phyloP scores from a whole-genome alignment of 2,888 invertebrate species.

The Petrolisthes cinctipes region DNA sequence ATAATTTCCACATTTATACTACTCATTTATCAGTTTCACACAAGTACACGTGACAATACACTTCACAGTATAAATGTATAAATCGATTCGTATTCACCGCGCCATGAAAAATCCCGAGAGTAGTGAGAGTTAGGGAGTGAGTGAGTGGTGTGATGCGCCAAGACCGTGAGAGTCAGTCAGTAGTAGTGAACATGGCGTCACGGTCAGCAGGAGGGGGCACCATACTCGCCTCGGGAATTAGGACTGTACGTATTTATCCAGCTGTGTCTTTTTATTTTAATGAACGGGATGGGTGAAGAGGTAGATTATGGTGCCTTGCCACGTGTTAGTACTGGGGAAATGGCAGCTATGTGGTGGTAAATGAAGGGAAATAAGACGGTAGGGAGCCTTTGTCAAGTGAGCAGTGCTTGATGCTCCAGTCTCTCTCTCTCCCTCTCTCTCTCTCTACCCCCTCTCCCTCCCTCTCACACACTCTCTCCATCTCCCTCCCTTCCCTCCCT shows the following conservation, averaged over 20 bases:
- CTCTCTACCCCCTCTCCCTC: conserved; percentile 6
- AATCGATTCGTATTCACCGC: conserved; percentile 3
- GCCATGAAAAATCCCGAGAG: neutral
- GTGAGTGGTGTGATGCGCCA: neutral
- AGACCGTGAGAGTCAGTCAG: conserved; percentile 37
- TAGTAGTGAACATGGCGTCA: conserved; percentile 60
- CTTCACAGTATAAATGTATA: neutral
- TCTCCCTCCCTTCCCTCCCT: neutral
- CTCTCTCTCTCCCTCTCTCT: neutral
- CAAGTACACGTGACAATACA: too few species aligned
- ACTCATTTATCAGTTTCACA: too few species aligned
- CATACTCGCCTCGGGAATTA: conserved; percentile 61
- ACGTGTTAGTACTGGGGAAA: neutral
- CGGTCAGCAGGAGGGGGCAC: conserved; percentile 55
- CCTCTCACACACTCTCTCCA: neutral
- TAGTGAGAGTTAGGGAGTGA: too few species aligned
- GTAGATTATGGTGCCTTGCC: neutral
- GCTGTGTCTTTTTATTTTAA: too few species aligned
- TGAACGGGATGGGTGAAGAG: neutral
- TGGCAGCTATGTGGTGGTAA: neutral
- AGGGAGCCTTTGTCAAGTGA: conserved; percentile 41
- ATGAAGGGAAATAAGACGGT: neutral
- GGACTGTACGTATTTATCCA: conserved; percentile 40
- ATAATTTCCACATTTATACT: too few species aligned
- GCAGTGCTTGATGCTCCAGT: conserved; percentile 15